Base-by-base conservation (phyloP, 2,797 vertebrate species). In the Cossypha caffra region DNA sequence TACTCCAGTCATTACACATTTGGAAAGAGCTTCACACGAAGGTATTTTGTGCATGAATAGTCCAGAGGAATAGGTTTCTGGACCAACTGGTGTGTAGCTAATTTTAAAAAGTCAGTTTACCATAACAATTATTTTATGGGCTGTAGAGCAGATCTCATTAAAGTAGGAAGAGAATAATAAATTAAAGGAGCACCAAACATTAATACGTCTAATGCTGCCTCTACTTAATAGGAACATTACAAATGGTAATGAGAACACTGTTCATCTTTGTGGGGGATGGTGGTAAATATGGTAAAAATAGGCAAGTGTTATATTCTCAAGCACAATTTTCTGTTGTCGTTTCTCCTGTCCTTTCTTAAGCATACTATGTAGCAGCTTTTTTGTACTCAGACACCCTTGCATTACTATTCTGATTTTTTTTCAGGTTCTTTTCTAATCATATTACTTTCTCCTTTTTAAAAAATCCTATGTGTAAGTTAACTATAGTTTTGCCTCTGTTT, bases 71-170 rank as follows among this genome's bases (percentile, higher is more conserved):
- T 98, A 98, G 98, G 87, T 98, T 98, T 98, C 97, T 97, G 91
- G 98, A 98, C 97, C 98, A 98, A 98, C 97, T 98, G 97, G 97
- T 98, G 98, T 98, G 98, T 98, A 96, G 97, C 97, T 98, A 98
- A 98, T 98, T 98, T 98, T 98, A 97, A 98, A 98, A 98, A 98
- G 97, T 97, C 98, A 97, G 97, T 98, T 98, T 98, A 98, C 98
- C 98, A 98, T 98, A 98, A 97, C 98, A 98, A 98, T 98, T 98
- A 98, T 98, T 97, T 98, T 98, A 97, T 97, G 97, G 97, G 86
- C 97, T 97, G 77, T 93, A 97, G 96, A 98, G 96, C 95, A 97
- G 95, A 97, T 98, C 97, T 98, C 97, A 98, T 98, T 98, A 98
- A 98, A 97, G 89, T 96, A 93, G 57, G 88, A 90, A 97, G 84